Percentiles rank a stretch among this genome's conserved stretches.
Evolutionary conservation across 2,797 vertebrate species (phyloP).

Genomic region (Melanotaenia parkinsoni): DNA sequence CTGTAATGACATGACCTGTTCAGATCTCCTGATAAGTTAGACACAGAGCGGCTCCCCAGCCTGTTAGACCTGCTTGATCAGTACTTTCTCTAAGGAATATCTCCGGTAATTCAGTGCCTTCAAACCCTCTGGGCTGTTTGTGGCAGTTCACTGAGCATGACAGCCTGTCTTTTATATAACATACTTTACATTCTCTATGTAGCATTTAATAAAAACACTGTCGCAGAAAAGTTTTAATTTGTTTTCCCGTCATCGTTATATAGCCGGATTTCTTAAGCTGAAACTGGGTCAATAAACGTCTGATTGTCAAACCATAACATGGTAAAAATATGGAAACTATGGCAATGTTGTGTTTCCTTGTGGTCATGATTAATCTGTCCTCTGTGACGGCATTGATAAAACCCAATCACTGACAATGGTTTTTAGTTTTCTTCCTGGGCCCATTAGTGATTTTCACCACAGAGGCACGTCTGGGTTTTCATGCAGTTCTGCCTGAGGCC

Average conservation of each 20-base stretch:
- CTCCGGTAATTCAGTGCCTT: constrained; percentile 23
- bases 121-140: constrained; percentile 26
- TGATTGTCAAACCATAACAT: no score
- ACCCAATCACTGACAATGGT: background rate
- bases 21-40: background rate
- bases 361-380: no score
- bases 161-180: constrained; percentile 3
- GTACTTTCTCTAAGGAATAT: constrained; percentile 7
- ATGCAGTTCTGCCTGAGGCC: background rate
- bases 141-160: background rate
- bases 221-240: constrained; percentile 9
- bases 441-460: background rate
- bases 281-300: no score
- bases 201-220: background rate
- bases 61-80: constrained; percentile 50
- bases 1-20: constrained; percentile 1
- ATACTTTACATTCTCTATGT: background rate
- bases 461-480: background rate
- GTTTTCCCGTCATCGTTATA: no score
- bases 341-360: no score
- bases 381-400: no score
- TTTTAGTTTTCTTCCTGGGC: background rate
- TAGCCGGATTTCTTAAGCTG: no score
- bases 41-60: constrained; percentile 24
- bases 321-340: no score